A percentile compares a stretch with the other conserved stretches of the same genome.
phyloP scores from a whole-genome alignment of 2,113 vertebrate species.

The Poicephalus meyeri region DNA sequence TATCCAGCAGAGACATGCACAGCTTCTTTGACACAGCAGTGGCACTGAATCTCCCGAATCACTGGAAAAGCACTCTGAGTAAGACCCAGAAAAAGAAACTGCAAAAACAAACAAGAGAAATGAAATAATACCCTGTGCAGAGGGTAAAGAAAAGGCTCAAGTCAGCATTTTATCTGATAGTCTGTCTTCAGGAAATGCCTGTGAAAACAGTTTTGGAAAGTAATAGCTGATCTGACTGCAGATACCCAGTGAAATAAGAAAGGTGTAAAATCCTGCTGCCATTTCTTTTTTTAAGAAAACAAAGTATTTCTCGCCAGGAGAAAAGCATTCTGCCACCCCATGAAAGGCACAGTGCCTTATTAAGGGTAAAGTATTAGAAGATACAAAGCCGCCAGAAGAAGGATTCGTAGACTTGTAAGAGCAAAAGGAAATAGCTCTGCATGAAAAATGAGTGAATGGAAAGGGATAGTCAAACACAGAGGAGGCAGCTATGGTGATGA shows the following conservation, averaged over 20 bases:
- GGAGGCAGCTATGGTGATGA: not conserved
- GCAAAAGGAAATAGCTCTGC: slow-evolving; percentile 12
- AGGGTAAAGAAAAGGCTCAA: slow-evolving; percentile 35
- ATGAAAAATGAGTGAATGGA: not conserved
- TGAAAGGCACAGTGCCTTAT: not conserved
- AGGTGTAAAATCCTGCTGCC: not conserved
- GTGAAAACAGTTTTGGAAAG: slow-evolving; percentile 61
- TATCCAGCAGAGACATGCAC: not conserved
- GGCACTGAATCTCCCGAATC: not conserved
- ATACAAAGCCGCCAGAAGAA: not conserved
- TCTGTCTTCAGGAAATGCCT: slow-evolving; percentile 67
- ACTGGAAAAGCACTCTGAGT: not conserved
- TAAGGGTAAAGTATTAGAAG: not conserved
- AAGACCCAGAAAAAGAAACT: not conserved
- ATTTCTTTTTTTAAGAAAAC: not conserved
- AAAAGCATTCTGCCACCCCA: not conserved
- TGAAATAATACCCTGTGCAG: not conserved
- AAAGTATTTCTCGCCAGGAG: not conserved
- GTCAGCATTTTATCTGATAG: slow-evolving; percentile 24
- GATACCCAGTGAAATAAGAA: slow-evolving; percentile 53
- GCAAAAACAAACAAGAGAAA: slow-evolving; percentile 27
- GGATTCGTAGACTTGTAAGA: not conserved
- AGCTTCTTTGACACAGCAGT: not conserved
- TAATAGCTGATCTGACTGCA: slow-evolving; percentile 19
- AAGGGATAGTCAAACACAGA: slow-evolving; percentile 35